Percentiles rank a stretch among this genome's conserved stretches.
Conservation (phyloP, 2,797 vertebrate genomes). For the Rhinoraja longicauda region DNA sequence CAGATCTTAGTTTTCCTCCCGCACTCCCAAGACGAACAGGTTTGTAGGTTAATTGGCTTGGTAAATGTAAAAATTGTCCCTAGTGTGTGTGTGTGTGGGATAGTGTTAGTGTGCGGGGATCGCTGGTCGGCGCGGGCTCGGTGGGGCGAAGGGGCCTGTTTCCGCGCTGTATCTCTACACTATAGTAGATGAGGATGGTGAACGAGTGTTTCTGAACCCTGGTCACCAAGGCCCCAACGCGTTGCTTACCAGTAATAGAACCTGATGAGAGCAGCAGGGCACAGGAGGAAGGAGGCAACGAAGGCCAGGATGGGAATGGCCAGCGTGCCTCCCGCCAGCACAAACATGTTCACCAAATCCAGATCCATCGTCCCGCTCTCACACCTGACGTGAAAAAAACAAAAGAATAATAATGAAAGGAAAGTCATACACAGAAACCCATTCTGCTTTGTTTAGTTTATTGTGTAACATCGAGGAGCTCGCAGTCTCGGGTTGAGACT, state of each 20-base stretch:
- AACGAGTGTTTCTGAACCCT: not conserved
- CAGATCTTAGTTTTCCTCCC: too few species aligned
- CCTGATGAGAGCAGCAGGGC: slow-evolving; percentile 83
- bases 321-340: slow-evolving; percentile 78
- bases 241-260: slow-evolving; percentile 86
- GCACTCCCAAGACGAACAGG: too few species aligned
- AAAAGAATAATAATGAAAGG: not conserved
- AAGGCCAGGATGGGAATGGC: slow-evolving; percentile 90
- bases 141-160: too few species aligned
- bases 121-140: too few species aligned
- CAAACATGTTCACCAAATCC: slow-evolving; percentile 80
- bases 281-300: slow-evolving; percentile 80
- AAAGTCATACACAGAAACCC: not conserved
- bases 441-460: not conserved
- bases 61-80: too few species aligned
- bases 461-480: too few species aligned
- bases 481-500: too few species aligned
- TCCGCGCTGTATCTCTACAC: too few species aligned
- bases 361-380: slow-evolving; percentile 68
- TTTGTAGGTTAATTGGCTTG: too few species aligned
- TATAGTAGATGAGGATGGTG: not conserved
- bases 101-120: too few species aligned
- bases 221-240: slow-evolving; percentile 8
- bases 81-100: too few species aligned
- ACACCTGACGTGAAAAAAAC: slow-evolving; percentile 44